phyloP scores from a whole-genome alignment of 2,888 invertebrate species.

The Xylocampa areola region DNA sequence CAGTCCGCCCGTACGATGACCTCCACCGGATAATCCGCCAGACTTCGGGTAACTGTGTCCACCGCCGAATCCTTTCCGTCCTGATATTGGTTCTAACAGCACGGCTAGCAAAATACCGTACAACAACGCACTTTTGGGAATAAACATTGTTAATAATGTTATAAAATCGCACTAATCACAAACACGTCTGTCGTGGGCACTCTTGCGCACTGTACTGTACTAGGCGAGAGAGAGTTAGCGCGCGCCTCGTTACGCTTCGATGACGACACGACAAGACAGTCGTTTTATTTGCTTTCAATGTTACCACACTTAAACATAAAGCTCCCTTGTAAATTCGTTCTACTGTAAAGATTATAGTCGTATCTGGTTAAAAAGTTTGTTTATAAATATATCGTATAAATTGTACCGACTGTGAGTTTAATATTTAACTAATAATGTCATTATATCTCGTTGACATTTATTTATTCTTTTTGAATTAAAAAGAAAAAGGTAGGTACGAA shows the following conservation, averaged over 20 bases:
- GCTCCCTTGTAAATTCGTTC: conserved; percentile 5
- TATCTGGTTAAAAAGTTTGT: not conserved
- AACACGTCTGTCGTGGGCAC: conserved; percentile 54
- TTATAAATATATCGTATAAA: too few relatives aligned
- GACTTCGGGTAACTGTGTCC: conserved; percentile 70
- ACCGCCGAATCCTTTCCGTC: conserved; percentile 63
- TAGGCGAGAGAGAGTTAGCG: conserved; percentile 35
- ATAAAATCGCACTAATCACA: conserved; percentile 45
- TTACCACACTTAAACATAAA: conserved; percentile 24
- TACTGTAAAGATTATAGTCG: not conserved
- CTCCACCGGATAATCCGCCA: conserved; percentile 63
- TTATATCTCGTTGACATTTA: too few relatives aligned
- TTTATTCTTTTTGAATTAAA: too few relatives aligned
- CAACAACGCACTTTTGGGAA: conserved; percentile 67
- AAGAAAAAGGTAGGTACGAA: too few relatives aligned
- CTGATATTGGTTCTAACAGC: conserved; percentile 62
- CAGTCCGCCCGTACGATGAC: conserved; percentile 63
- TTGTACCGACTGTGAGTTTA: too few relatives aligned
- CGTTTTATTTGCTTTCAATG: conserved; percentile 29
- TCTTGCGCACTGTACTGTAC: conserved; percentile 69
- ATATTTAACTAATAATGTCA: too few relatives aligned
- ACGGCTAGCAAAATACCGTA: conserved; percentile 69
- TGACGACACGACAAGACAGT: conserved; percentile 31
- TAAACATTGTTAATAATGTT: conserved; percentile 66
- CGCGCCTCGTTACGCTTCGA: conserved; percentile 9